phyloP scores from a whole-genome alignment of 2,113 vertebrate genomes.

The Takifugu flavidus region DNA sequence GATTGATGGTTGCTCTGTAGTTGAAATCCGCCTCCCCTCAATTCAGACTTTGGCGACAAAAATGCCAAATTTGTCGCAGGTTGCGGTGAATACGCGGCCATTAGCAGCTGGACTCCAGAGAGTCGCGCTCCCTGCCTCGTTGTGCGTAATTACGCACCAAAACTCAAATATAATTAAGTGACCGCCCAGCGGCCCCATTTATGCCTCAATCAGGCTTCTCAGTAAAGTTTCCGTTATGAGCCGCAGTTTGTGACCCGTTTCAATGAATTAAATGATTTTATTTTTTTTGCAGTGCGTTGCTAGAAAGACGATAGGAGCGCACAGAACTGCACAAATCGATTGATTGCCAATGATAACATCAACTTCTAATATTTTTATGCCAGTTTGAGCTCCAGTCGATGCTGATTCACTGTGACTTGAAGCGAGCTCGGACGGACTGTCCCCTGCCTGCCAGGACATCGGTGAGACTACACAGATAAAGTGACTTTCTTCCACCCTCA shows the following conservation, averaged over 20 bases:
- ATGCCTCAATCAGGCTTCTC: background rate
- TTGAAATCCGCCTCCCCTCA: background rate
- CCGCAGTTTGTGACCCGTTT: background rate
- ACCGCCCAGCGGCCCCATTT: background rate
- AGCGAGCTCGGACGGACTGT: slow-evolving; percentile 77
- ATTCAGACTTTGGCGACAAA: slow-evolving; percentile 35
- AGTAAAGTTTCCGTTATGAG: no score
- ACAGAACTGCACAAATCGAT: background rate
- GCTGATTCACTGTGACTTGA: slow-evolving; percentile 85
- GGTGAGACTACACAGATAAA: slow-evolving; percentile 24
- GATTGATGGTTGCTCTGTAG: no score
- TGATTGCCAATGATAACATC: background rate
- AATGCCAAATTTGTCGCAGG: slow-evolving; percentile 65
- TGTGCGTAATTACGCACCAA: slow-evolving; percentile 8
- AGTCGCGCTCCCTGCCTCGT: background rate
- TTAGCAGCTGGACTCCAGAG: background rate
- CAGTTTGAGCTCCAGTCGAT: slow-evolving; percentile 89
- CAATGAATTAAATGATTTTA: background rate
- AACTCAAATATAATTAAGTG: background rate
- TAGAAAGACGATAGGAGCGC: background rate
- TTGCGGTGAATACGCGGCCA: slow-evolving; percentile 19
- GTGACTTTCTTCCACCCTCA: background rate
- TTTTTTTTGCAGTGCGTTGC: background rate
- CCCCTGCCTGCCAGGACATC: slow-evolving; percentile 65
- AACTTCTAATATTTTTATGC: background rate